These are phyloP conservation scores for Danaus melanippus DNA, from an alignment of 1,140 invertebrate genomes.

Conservation along the genomic window DNA sequence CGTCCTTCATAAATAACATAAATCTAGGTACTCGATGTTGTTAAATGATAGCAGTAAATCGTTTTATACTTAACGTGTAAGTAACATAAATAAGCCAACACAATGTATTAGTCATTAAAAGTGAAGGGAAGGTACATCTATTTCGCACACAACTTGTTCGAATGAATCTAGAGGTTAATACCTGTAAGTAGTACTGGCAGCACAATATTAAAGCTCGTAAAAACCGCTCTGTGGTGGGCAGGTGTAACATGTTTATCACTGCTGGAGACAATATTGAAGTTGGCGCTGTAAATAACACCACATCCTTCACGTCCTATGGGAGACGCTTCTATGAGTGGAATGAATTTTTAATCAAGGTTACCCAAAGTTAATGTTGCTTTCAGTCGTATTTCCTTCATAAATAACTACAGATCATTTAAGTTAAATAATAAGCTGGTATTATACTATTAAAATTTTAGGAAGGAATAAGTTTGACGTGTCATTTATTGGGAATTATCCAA, in stretches of 20 bases:
- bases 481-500: not conserved
- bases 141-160: slow-evolving; percentile 1
- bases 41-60: not conserved
- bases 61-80: too few relatives aligned
- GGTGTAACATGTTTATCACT: slow-evolving; percentile 73
- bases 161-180: slow-evolving; percentile 18
- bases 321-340: slow-evolving; percentile 13
- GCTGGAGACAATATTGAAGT: slow-evolving; percentile 59
- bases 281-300: slow-evolving; percentile 72
- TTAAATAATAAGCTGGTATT: too few relatives aligned
- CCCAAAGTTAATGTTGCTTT: too few relatives aligned
- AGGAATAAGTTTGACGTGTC: too few relatives aligned
- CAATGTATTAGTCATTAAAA: too few relatives aligned
- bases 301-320: slow-evolving; percentile 73
- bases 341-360: slow-evolving; percentile 15
- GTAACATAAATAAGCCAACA: too few relatives aligned
- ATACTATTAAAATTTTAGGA: too few relatives aligned
- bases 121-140: too few relatives aligned
- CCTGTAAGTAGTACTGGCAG: slow-evolving; percentile 74
- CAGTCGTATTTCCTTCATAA: too few relatives aligned
- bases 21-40: not conserved
- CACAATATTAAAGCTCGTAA: slow-evolving; percentile 75
- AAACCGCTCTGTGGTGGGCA: slow-evolving; percentile 72
- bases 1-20: too few relatives aligned
- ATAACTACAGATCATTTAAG: too few relatives aligned